A percentile compares a stretch with the other conserved stretches of the same genome.
Conservation (phyloP, 37 sponge, comb jelly and placozoan species). For the Eunapius fragilis region DNA sequence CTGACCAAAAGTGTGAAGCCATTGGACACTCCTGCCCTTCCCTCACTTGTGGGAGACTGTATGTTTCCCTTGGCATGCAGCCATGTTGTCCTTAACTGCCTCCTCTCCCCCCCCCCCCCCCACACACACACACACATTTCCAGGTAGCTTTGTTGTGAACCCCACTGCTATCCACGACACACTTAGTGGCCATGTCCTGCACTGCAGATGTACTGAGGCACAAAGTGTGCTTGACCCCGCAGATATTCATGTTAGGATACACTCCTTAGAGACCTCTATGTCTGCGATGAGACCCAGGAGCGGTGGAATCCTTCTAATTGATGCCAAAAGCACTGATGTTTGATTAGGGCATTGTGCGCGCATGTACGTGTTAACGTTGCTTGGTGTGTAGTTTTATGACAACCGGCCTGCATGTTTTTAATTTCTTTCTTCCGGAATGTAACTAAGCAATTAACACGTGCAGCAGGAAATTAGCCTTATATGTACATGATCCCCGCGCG, state of each 20-base stretch:
- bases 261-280: neutral
- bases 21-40: neutral
- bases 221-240: neutral
- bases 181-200: neutral
- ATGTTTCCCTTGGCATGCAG: neutral
- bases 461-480: neutral
- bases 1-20: slow-evolving; percentile 14
- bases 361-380: too few species aligned
- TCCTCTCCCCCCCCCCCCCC: too few species aligned
- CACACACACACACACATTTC: neutral
- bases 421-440: neutral
- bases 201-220: neutral
- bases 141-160: neutral
- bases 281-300: neutral
- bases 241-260: neutral
- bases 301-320: neutral
- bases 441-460: neutral
- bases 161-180: neutral
- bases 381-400: neutral
- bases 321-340: neutral
- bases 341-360: neutral
- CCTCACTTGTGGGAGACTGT: neutral
- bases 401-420: neutral
- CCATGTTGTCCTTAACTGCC: too few species aligned
- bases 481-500: neutral